A percentile compares a stretch with the other conserved stretches of the same genome.
These are phyloP conservation scores for Oryctolagus cuniculus DNA, from an alignment of 2,113 vertebrate species.

Conservation along the genomic window DNA sequence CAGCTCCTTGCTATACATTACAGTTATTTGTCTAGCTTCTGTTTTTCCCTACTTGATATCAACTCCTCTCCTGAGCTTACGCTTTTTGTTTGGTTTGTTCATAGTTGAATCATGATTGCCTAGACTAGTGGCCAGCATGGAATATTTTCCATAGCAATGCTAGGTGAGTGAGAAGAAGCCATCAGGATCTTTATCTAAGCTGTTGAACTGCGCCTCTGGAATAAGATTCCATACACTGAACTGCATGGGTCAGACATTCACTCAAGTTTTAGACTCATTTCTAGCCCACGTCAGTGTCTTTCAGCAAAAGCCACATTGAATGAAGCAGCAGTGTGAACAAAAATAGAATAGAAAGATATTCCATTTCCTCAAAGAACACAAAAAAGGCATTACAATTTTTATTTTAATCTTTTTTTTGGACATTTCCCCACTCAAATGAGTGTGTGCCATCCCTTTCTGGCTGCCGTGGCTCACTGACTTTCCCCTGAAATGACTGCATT, in stretches of 20 bases:
- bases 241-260: background rate
- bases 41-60: background rate
- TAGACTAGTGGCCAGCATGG: background rate
- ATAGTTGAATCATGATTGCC: background rate
- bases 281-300: background rate
- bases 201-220: background rate
- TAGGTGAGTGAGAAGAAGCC: background rate
- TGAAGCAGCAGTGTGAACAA: background rate
- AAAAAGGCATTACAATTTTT: background rate
- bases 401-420: background rate
- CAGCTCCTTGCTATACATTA: background rate
- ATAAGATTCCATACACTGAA: background rate
- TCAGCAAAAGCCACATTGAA: background rate
- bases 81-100: background rate
- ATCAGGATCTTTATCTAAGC: background rate
- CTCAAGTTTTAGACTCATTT: background rate
- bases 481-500: conserved; percentile 47
- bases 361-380: background rate
- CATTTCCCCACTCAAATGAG: background rate
- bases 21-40: background rate
- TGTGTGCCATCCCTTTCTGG: background rate
- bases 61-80: background rate
- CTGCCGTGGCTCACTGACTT: conserved; percentile 33
- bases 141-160: background rate
- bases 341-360: conserved; percentile 18